phyloP scores from a whole-genome alignment of 2,113 vertebrate genomes.

The Limanda limanda region DNA sequence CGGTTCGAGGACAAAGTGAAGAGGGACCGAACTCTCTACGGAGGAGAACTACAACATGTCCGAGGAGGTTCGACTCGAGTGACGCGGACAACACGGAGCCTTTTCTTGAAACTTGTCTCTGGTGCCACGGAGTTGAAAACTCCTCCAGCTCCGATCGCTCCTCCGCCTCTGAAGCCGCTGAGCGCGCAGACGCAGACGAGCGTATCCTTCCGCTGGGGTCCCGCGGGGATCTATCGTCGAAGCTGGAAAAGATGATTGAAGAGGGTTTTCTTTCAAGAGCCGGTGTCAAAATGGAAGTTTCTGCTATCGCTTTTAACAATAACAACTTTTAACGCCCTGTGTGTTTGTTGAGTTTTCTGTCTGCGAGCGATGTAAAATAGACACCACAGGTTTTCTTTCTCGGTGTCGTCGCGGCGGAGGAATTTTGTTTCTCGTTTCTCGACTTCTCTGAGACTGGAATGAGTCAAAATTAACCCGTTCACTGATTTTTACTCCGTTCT shows the following conservation, averaged over 20 bases:
- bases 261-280: too few relatives aligned
- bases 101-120: too few relatives aligned
- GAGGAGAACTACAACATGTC: too few relatives aligned
- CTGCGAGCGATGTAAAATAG: background rate
- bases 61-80: too few relatives aligned
- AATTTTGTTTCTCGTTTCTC: conserved; percentile 83
- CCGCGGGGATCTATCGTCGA: conserved; percentile 56
- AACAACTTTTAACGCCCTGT: fast-evolving
- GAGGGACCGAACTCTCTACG: background rate
- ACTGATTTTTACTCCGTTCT: conserved; percentile 39
- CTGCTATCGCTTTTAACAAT: fast-evolving
- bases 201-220: conserved; percentile 81
- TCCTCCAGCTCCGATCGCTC: conserved; percentile 60
- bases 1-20: conserved; percentile 26
- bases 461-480: conserved; percentile 85
- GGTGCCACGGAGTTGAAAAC: conserved; percentile 16
- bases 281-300: background rate
- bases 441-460: conserved; percentile 76
- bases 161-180: conserved; percentile 43
- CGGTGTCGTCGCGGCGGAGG: conserved; percentile 80
- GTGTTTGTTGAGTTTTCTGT: background rate
- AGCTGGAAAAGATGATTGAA: background rate
- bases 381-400: conserved; percentile 27
- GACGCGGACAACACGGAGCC: too few relatives aligned
- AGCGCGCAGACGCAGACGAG: conserved; percentile 19